Base-by-base conservation (phyloP, 1,140 invertebrate species). In the Lasioglossum albipes region DNA sequence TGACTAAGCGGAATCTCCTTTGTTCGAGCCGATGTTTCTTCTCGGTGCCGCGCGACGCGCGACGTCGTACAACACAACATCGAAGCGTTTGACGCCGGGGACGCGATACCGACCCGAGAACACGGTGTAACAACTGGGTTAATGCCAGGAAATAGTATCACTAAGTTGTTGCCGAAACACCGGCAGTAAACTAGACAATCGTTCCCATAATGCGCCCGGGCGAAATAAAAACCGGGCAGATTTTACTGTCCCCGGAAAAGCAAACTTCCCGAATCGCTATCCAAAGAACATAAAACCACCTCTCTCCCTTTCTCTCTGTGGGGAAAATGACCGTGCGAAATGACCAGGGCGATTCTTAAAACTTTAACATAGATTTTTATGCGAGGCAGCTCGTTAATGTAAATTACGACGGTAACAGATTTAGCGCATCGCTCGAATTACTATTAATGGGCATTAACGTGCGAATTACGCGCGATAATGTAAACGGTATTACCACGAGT, bases 121-220 rank as follows among this genome's bases (percentile, higher is more conserved):
- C 0, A 49, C 20, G 41, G 6, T 9, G 57, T 36, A 16, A 31
- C 49, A 77, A 77, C 22, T 77, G 10, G 67, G 66, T 70, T 69
- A 70, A 77, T 36, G 57, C 54, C 27, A 12, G 57, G 57, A 57
- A 77, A 70, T 49, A 49, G 41, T 77, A 61, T 70, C 31, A 54
- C 54, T 70, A 77, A 62, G 67, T 77, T 77, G 66, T 45, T 62
- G 67, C 27, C 67, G 75, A 70, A 77, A 77, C 66, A 20, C 27
- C 57, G 13, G 67, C 27, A 49, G 20, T 70, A 61, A 70, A 70
- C 27, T 16, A 76, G n/a, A 69, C 66, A 77, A 54, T 45, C 49
- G 45, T 36, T n/a, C 22, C 22, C 54, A n/a, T 62, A 70, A 77
- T 62, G 27, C 20, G 20, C 2, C 7, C 5, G 5, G 5, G 6